Evolutionary conservation across 2,888 invertebrate species (phyloP), one percentile per base, ranked within the genome.

Genomic region (Eupithecia centaureata): DNA sequence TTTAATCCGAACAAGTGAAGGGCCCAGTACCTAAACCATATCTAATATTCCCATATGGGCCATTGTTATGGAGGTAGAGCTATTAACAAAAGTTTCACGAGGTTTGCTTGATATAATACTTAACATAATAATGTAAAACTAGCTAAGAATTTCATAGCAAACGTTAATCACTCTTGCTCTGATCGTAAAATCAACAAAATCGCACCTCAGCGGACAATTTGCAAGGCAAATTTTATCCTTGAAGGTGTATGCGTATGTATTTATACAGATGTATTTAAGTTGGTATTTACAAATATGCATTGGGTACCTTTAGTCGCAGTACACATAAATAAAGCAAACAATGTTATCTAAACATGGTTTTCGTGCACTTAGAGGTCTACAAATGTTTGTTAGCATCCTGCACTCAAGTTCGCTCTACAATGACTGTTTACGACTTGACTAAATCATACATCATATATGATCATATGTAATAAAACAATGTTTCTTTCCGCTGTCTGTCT

Each of bases 1-100:
- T 59, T 65, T 58, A 51, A 59, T 60, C n/a, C 56, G 61, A 63
- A 51, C 13, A 51, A 56, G 56, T 67, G 63, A 63, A 63, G 60
- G 63, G 56, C 27, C 47, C 18, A 42, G 10, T 8, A 38, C 1
- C 10, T 32, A 10, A 32, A 10, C 10, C 32, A 1, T 32, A 32
- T 8, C 12, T n/a, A n/a, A n/a, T n/a, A n/a, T n/a, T n/a, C n/a
- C n/a, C n/a, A n/a, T 7, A 47, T 22, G 47, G 22, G 47, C 22
- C 5, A 22, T 22, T 47, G 12, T 51, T 52, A 27, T 52, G 27
- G 51, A 27, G 10, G 25, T 13, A 12, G 10, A 10, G n/a, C n/a
- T n/a, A n/a, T n/a, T n/a, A 15, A 15, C 35, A 35, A 35, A 35
- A 1, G 35, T 15, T 15, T 15, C 5, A 5, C 35, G 15, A 35